Conservation (phyloP, 2,113 vertebrate genomes). For the Gallinago jamesoni region DNA sequence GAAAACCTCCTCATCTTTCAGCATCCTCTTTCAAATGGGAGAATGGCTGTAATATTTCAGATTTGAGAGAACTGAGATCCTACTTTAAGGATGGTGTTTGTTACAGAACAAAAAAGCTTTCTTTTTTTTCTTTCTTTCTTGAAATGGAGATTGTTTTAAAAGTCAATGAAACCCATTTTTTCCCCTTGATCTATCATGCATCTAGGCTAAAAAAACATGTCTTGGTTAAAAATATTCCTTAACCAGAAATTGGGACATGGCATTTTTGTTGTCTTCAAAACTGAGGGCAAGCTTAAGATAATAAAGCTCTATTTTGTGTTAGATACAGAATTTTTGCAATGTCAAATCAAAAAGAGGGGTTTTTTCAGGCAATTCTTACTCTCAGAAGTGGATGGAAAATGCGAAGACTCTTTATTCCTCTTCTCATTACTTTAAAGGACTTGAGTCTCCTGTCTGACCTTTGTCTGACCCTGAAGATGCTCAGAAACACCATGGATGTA, state of each 20-base stretch:
- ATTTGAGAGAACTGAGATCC: neutral
- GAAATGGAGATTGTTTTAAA: neutral
- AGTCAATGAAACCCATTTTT: neutral
- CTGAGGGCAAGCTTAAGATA: neutral
- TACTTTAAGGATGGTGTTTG: neutral
- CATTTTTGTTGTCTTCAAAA: slow-evolving; percentile 35
- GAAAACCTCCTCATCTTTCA: neutral
- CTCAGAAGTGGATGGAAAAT: neutral
- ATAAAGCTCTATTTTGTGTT: neutral
- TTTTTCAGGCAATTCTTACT: neutral
- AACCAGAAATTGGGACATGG: neutral
- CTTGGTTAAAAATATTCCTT: slow-evolving; percentile 35
- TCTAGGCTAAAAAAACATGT: slow-evolving; percentile 27
- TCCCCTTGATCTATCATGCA: slow-evolving; percentile 16
- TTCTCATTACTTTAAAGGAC: neutral
- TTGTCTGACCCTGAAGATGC: neutral
- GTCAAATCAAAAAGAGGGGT: neutral
- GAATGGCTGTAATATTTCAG: neutral
- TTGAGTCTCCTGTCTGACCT: neutral
- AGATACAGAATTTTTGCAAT: neutral
- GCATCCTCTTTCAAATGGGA: neutral
- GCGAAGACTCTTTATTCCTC: neutral
- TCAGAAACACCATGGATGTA: neutral
- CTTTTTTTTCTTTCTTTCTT: neutral
- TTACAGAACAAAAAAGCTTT: neutral